Base-by-base conservation (phyloP, 2,113 vertebrate species). In the Alouatta palliata region DNA sequence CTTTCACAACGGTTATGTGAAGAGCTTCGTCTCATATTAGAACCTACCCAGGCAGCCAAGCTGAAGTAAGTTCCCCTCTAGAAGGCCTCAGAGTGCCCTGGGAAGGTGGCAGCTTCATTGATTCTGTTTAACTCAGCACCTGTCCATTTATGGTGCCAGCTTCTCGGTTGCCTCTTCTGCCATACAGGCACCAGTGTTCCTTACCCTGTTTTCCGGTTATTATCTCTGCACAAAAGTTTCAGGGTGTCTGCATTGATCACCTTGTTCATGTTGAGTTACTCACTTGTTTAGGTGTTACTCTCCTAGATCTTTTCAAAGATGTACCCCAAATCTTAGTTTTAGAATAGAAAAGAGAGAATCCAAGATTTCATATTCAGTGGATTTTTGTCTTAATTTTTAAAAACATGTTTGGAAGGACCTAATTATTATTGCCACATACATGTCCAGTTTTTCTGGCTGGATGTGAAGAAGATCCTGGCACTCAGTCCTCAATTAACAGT, bases 1-100 rank as follows among this genome's bases (percentile, higher is more conserved):
- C 99, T 99, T 0, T 99, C 99, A 71, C 99, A 99, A 97, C 99
- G 99, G 97, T 98, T 99, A 54, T 99, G 99, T 96, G 99, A 99
- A 86, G 99, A 99, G 98, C 99, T 99, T 1, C 98, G 99, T 7
- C 99, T 99, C 96, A 99, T 99, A 70, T 92, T 99, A 97, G 99
- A 99, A 96, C 99, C 99, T 54, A 99, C 99, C 4, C 99, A 99
- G 98, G 99, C 99, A 1, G 98, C 99, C 95, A 99, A 99, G 75
- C 79, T 99, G 91, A 99, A 99, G 99, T 99, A 97, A 98, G 98
- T 97, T 66, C 37, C n/a, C 37, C 70, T 2, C 3, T 20, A 12
- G 12, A 66, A 23, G 6, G n/a, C 0, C 64, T 23, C 30, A 4
- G 0, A 6, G 43, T 23, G 1, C 30, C 37, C 37, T 25, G 30